Evolutionary conservation across 2,113 vertebrate genomes (phyloP).

Genomic region (Spea bombifrons): DNA sequence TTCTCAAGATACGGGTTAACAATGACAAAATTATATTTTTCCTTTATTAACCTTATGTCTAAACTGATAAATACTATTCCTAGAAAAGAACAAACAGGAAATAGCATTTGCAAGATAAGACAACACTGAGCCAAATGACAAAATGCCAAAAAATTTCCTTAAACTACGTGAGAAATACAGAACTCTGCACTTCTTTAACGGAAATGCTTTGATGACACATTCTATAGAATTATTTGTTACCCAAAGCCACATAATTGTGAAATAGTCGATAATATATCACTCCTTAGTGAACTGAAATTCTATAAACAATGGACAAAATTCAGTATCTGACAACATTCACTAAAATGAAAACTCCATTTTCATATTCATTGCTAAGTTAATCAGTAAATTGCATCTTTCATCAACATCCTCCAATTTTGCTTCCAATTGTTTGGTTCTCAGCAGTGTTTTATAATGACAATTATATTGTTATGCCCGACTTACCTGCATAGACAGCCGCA

Average conservation of each 20-base stretch:
- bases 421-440: too few relatives aligned
- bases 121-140: neutral
- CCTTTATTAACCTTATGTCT: neutral
- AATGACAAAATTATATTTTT: neutral
- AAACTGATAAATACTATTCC: neutral
- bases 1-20: neutral
- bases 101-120: conserved; percentile 1
- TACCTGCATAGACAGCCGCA: too few relatives aligned
- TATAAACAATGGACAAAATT: too few relatives aligned
- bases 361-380: too few relatives aligned
- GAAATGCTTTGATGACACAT: neutral
- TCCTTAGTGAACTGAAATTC: too few relatives aligned
- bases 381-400: too few relatives aligned
- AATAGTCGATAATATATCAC: neutral
- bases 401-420: too few relatives aligned
- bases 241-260: neutral
- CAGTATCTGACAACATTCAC: too few relatives aligned
- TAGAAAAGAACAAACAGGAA: neutral
- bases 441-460: too few relatives aligned
- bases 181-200: neutral
- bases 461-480: too few relatives aligned
- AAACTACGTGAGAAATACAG: conserved; percentile 1
- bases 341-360: too few relatives aligned
- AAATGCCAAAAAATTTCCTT: neutral
- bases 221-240: neutral